Conservation (phyloP, 2,113 vertebrate genomes). For the Tor tambroides region DNA sequence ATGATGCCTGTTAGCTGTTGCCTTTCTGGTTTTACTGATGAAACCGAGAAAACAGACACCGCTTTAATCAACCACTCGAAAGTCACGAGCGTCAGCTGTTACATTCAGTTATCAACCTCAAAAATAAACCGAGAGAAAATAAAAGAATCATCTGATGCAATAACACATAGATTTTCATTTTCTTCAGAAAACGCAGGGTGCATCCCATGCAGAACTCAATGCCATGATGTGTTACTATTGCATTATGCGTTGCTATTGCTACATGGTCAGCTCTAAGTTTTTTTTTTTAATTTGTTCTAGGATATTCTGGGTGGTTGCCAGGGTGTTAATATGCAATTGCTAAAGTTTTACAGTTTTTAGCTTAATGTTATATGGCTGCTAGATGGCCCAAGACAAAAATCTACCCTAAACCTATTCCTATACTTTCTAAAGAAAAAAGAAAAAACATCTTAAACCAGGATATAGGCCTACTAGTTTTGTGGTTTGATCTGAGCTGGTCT, state of each 20-base stretch:
- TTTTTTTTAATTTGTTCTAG: neutral
- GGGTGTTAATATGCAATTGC: neutral
- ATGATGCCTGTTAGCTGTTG: slow-evolving; percentile 36
- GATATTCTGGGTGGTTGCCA: neutral
- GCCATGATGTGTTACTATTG: neutral
- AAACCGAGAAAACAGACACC: slow-evolving; percentile 22
- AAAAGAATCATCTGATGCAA: slow-evolving; percentile 8
- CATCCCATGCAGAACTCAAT: neutral
- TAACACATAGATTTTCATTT: neutral
- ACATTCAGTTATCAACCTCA: slow-evolving; percentile 11
- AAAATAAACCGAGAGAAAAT: slow-evolving; percentile 12
- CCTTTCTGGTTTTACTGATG: slow-evolving; percentile 25
- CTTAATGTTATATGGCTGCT: neutral
- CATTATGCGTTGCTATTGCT: neutral
- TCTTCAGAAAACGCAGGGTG: neutral
- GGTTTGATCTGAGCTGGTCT: neutral
- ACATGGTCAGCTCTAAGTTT: neutral
- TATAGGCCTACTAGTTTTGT: neutral
- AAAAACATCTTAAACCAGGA: too few relatives aligned
- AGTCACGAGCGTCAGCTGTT: neutral
- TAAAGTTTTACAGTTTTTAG: neutral
- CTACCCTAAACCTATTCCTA: neutral
- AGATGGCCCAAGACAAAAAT: neutral
- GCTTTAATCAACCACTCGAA: slow-evolving; percentile 15
- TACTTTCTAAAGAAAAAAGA: neutral